Percentiles rank a stretch among this genome's conserved stretches.
Conservation (phyloP, 2,113 vertebrate species). For the Dipodomys merriami region DNA sequence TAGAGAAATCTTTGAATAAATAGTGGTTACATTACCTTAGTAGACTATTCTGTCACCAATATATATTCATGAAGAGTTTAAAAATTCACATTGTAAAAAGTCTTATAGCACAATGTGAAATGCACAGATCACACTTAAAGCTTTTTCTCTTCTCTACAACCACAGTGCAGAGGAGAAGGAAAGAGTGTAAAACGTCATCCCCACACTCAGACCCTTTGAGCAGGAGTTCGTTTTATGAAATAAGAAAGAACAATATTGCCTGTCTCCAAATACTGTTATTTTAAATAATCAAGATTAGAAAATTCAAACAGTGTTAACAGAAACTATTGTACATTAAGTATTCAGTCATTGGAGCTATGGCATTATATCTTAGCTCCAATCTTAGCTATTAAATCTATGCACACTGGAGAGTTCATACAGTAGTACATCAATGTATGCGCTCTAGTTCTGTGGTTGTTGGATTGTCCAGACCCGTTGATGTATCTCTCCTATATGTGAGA, state of each 20-base stretch:
- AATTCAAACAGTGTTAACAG: not conserved
- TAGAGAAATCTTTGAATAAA: not conserved
- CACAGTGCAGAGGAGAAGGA: not conserved
- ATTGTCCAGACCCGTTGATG: not conserved
- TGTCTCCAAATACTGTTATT: not conserved
- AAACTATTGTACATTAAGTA: not conserved
- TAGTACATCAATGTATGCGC: not conserved
- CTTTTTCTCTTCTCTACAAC: not conserved
- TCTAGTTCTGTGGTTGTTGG: not conserved
- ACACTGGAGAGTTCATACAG: not conserved
- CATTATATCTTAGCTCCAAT: not conserved
- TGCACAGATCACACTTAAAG: not conserved
- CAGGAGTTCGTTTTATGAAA: slow-evolving; percentile 2
- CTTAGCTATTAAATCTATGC: not conserved
- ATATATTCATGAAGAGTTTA: not conserved
- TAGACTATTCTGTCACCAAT: not conserved
- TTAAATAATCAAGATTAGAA: not conserved
- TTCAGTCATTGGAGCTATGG: not conserved
- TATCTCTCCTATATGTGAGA: not conserved
- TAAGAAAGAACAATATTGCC: not conserved
- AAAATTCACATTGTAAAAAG: slow-evolving; percentile 12
- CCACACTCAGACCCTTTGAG: not conserved
- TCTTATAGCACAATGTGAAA: not conserved
- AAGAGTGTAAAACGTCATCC: not conserved
- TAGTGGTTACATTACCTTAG: not conserved